phyloP scores from a whole-genome alignment of 2,113 vertebrate genomes.

The Corythornis vintsioides region DNA sequence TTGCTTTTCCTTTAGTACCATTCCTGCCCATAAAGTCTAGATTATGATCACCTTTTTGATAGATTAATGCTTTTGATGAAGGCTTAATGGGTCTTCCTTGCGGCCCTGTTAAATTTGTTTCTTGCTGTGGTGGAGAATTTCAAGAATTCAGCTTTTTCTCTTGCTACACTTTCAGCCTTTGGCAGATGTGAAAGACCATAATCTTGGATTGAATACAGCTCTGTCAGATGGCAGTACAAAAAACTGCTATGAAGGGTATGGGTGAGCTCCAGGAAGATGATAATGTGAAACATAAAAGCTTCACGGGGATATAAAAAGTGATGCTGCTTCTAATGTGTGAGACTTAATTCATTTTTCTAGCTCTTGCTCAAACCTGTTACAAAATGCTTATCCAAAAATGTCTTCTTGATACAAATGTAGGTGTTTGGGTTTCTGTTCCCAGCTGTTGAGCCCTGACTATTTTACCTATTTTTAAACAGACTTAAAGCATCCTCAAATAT shows the following conservation, averaged over 20 bases:
- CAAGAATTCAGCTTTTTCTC: neutral
- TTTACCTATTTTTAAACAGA: neutral
- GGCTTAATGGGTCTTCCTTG: neutral
- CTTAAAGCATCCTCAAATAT: neutral
- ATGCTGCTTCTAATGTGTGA: neutral
- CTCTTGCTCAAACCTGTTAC: neutral
- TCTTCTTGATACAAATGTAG: accelerated
- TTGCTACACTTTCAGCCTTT: neutral
- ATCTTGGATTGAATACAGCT: conserved; percentile 30
- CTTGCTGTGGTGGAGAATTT: neutral
- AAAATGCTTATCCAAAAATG: neutral
- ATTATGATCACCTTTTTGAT: neutral
- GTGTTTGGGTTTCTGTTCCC: neutral
- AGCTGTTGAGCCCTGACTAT: neutral
- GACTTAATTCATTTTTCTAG: neutral
- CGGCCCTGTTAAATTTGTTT: neutral
- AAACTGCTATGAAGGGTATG: neutral
- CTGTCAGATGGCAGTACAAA: conserved; percentile 43
- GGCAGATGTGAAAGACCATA: conserved; percentile 7
- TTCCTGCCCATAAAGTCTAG: neutral
- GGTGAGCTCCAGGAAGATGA: conserved; percentile 30
- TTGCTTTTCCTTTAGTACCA: neutral
- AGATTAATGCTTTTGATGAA: neutral
- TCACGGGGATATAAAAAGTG: neutral
- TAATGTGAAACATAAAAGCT: conserved; percentile 34